Conservation (phyloP, 2,797 vertebrate genomes). For the Poecile montanus region DNA sequence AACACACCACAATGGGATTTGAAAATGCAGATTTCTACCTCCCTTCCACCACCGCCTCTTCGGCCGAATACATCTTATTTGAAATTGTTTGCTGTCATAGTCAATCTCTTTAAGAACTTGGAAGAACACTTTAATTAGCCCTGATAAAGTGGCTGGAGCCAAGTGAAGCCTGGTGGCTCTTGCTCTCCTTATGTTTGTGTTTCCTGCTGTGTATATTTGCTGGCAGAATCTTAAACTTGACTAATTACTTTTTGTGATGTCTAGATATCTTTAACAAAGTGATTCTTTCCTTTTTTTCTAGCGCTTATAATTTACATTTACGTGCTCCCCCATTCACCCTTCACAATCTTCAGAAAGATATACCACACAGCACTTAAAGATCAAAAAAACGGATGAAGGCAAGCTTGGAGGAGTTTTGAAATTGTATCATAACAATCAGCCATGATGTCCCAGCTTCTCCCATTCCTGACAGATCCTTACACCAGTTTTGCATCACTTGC, state of each 20-base stretch:
- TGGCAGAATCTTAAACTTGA: slow-evolving; percentile 4
- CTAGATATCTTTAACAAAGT: background rate
- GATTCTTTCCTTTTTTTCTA: background rate
- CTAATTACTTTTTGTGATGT: slow-evolving; percentile 33
- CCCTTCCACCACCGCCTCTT: background rate
- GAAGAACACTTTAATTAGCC: slow-evolving; percentile 39
- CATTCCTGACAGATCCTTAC: background rate
- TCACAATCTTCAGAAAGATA: background rate
- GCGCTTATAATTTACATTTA: background rate
- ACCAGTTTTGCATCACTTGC: background rate
- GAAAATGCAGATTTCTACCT: background rate
- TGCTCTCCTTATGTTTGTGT: slow-evolving; percentile 7
- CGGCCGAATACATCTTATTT: background rate
- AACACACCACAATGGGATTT: background rate
- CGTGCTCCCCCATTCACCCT: background rate
- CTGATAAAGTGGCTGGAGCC: slow-evolving; percentile 27
- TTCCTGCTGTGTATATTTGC: background rate
- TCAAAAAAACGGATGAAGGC: background rate
- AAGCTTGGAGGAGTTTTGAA: background rate
- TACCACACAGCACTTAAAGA: background rate
- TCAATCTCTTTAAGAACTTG: slow-evolving; percentile 14
- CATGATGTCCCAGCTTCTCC: background rate
- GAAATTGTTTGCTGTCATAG: slow-evolving; percentile 2
- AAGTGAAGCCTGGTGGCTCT: slow-evolving; percentile 37
- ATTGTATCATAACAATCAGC: background rate